Percentiles rank a stretch among this genome's conserved stretches.
These are phyloP conservation scores for Cnemophilus loriae DNA, from an alignment of 2,113 vertebrate species.

Conservation along the genomic window DNA sequence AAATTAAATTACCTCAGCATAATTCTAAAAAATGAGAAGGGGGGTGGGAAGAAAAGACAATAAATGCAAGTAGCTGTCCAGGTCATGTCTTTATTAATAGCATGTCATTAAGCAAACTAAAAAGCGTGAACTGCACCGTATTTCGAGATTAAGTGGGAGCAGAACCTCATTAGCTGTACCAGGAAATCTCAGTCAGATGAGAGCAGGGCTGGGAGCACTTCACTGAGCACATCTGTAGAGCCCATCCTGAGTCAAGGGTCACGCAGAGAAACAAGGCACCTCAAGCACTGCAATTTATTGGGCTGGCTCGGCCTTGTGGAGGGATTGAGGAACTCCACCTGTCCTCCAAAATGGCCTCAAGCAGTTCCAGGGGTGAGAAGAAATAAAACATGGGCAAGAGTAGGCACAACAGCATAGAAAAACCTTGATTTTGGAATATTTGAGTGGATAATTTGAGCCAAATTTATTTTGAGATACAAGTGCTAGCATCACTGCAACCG, in stretches of 20 bases:
- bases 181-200: slow-evolving; percentile 20
- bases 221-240: neutral
- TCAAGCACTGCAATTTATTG: neutral
- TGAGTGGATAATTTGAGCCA: neutral
- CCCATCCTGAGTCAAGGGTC: neutral
- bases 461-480: neutral
- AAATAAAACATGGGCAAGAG: neutral
- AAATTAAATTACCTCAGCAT: neutral
- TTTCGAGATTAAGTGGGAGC: slow-evolving; percentile 53
- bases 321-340: neutral
- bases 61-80: slow-evolving; percentile 34
- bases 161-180: slow-evolving; percentile 43
- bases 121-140: slow-evolving; percentile 40
- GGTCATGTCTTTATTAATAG: slow-evolving; percentile 50
- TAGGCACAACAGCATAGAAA: neutral
- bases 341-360: neutral
- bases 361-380: neutral
- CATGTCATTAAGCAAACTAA: slow-evolving; percentile 48
- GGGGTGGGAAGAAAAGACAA: neutral
- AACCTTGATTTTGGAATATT: neutral
- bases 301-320: neutral
- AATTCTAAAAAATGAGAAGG: neutral
- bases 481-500: neutral
- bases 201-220: slow-evolving; percentile 12
- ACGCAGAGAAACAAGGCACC: neutral